Evolutionary conservation across 1,140 invertebrate species (phyloP).

Genomic region (Zaprionus africanus): DNA sequence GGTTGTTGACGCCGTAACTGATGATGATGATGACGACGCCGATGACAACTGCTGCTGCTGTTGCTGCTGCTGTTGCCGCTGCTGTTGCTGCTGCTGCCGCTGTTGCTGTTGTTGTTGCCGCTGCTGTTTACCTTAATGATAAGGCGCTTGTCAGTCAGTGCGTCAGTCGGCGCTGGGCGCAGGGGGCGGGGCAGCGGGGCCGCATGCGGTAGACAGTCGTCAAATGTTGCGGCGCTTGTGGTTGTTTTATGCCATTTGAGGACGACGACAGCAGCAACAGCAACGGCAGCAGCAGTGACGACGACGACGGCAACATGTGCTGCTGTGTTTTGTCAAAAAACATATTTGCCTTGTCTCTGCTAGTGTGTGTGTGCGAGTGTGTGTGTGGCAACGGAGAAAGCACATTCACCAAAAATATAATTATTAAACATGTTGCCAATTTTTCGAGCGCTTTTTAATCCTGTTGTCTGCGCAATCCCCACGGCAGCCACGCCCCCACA

Average conservation of each 20-base stretch:
- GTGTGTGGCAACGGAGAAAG: conserved; percentile 52
- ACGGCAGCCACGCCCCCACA: conserved; percentile 18
- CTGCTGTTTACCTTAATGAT: conserved; percentile 80
- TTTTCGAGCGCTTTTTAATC: conserved; percentile 82
- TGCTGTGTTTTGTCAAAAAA: conserved; percentile 81
- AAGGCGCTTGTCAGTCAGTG: conserved; percentile 80
- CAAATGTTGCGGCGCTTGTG: conserved; percentile 78
- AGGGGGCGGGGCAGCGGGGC: background rate
- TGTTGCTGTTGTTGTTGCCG: conserved; percentile 29
- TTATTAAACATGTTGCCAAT: conserved; percentile 83
- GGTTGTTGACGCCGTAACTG: conserved; percentile 75
- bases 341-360: conserved; percentile 74
- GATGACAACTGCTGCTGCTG: conserved; percentile 66
- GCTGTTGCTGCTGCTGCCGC: conserved; percentile 13
- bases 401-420: conserved; percentile 81
- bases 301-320: conserved; percentile 70
- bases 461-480: conserved; percentile 65
- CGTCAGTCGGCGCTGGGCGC: conserved; percentile 23
- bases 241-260: conserved; percentile 80
- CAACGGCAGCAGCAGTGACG: conserved; percentile 6
- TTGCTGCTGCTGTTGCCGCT: conserved; percentile 21
- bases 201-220: conserved; percentile 56
- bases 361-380: conserved; percentile 8
- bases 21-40: conserved; percentile 55
- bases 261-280: conserved; percentile 3